Evolutionary conservation across 2,888 invertebrate species (phyloP).

Genomic region (Pterobdella sp.): DNA sequence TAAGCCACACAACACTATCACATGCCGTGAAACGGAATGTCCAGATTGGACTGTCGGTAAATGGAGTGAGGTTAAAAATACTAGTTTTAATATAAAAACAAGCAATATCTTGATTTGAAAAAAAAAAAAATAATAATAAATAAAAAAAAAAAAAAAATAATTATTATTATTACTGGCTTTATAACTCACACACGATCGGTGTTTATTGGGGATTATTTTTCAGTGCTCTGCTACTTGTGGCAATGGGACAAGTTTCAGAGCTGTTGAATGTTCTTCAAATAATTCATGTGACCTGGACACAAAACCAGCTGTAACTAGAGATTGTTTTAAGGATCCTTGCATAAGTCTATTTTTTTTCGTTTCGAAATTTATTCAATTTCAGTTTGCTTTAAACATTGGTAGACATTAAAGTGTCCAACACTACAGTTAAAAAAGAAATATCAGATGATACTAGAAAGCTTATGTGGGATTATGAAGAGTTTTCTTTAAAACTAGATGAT

Average conservation of each 20-base stretch:
- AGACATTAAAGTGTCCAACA: too few species aligned
- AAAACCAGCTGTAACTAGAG: not conserved
- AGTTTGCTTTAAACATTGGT: too few species aligned
- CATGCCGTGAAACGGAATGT: not conserved
- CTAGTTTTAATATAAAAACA: too few species aligned
- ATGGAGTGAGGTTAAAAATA: constrained; percentile 2
- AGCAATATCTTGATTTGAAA: not conserved
- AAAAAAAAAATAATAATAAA: not conserved
- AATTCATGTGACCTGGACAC: not conserved
- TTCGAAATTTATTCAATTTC: too few species aligned
- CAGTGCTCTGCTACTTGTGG: constrained; percentile 8
- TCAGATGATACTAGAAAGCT: too few species aligned
- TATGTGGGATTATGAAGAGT: too few species aligned
- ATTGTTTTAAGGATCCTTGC: not conserved
- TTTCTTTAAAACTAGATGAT: too few species aligned
- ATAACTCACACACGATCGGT: not conserved
- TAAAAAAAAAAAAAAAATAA: not conserved
- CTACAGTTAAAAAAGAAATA: too few species aligned
- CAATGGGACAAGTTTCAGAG: not conserved
- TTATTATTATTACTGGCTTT: not conserved
- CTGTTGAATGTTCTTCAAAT: not conserved
- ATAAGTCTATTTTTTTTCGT: not conserved
- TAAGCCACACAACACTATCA: not conserved
- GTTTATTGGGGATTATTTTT: not conserved
- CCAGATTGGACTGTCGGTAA: not conserved